Evolutionary conservation across 2,888 invertebrate genomes (phyloP).

Genomic region (Hemaris fuciformis): DNA sequence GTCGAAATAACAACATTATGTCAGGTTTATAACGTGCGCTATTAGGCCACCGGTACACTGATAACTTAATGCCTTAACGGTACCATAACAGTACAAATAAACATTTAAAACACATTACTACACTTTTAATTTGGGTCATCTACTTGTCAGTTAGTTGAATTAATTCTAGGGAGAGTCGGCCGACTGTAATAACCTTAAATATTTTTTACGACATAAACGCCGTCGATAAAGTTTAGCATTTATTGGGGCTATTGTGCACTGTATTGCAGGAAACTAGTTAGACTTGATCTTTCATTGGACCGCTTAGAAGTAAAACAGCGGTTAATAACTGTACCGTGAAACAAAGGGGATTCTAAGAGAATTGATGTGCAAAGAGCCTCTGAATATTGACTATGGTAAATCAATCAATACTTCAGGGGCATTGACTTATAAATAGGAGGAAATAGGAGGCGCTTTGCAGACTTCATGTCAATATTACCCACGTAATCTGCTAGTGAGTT

Average conservation of each 20-base stretch:
- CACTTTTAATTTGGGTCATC: slow-evolving; percentile 7
- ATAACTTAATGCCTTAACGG: not conserved
- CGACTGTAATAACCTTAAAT: not conserved
- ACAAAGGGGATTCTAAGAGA: no score
- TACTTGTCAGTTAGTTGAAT: slow-evolving; percentile 8
- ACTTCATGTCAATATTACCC: no score
- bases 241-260: not conserved
- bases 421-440: no score
- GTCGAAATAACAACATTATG: slow-evolving; percentile 50
- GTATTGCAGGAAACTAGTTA: not conserved
- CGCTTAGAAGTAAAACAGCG: no score
- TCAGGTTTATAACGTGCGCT: slow-evolving; percentile 37
- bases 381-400: no score
- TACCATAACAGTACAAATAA: not conserved
- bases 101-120: not conserved
- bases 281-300: not conserved
- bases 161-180: not conserved
- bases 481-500: no score
- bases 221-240: not conserved
- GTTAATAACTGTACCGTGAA: no score
- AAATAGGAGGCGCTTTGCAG: no score
- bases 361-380: no score
- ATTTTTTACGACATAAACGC: not conserved
- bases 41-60: slow-evolving; percentile 13
- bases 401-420: no score